Evolutionary conservation across 2,113 vertebrate species (phyloP), one percentile per base, ranked within the genome.

Genomic region (Festucalex cinctus): DNA sequence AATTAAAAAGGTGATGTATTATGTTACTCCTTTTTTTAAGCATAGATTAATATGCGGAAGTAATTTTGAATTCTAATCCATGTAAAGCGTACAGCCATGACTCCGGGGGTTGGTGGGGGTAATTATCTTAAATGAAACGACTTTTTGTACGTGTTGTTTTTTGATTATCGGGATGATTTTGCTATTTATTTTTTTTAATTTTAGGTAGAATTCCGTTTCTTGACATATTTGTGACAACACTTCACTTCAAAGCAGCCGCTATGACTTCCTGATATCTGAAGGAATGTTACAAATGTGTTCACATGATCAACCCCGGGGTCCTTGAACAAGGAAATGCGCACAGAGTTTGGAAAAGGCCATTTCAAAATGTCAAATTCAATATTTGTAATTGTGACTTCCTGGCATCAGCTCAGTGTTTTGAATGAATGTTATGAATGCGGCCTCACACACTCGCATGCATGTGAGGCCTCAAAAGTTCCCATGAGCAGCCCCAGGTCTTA

Each of bases 371-470:
- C 3, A 5, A 46, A 46, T 46, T 19, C 44, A 16, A 9, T 49
- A n/a, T 49, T n/a, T n/a, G 48, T 51, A 16, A 51, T 51, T 10
- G 48, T 51, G 20, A 51, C 24, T 54, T 54, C 4, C 24, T 54
- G 24, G 51, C 3, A 54, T 56, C 24, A 28, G 53, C 22, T 54
- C 53, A 16, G 14, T 32, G 26, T 28, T n/a, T 19, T 17, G 54
- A 32, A 16, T 19, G 14, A 19, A 57, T 57, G 7, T 16, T 32
- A 57, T 57, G 54, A 57, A 57, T 32, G 16, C 26, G 9, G 9
- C 22, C 51, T 54, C 64, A 56, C 20, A 17, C 56, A 17, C 49
- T 66, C 77, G 77, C 73, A 73, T 43, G 14, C 43, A 58, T 19
- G n/a, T 46, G 39, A 60, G 56, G 48, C 62, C 24, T 51, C 35